Conservation (phyloP, 2,113 vertebrate species). For the Microtus ochrogaster region DNA sequence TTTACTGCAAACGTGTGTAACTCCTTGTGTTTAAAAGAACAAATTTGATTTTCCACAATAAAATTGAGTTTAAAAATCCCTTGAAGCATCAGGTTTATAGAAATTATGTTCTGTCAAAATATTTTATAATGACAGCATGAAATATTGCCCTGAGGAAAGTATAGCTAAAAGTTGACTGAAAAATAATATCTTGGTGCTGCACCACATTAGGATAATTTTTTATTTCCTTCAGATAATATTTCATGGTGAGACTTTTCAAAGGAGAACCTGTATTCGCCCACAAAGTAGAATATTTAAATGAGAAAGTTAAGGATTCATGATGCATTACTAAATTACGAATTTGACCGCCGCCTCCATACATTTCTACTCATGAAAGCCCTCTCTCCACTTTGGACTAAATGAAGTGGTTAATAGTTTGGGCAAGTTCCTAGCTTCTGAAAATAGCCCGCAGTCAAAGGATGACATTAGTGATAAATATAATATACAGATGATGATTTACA, state of each 20-base stretch:
- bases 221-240: slow-evolving; percentile 77
- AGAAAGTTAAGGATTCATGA: slow-evolving; percentile 81
- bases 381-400: slow-evolving; percentile 78
- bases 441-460: slow-evolving; percentile 80
- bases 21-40: slow-evolving; percentile 56
- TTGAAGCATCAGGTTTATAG: slow-evolving; percentile 70
- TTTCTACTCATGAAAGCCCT: slow-evolving; percentile 71
- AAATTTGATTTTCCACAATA: slow-evolving; percentile 57
- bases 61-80: slow-evolving; percentile 59
- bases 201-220: slow-evolving; percentile 77
- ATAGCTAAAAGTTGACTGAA: slow-evolving; percentile 72
- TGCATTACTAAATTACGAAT: slow-evolving; percentile 81
- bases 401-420: slow-evolving; percentile 83
- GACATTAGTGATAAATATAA: slow-evolving; percentile 81
- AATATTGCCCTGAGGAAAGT: slow-evolving; percentile 73
- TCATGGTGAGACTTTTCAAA: slow-evolving; percentile 70
- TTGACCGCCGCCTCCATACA: slow-evolving; percentile 63
- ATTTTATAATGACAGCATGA: slow-evolving; percentile 75
- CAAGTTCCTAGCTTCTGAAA: slow-evolving; percentile 80
- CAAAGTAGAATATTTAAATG: slow-evolving; percentile 78
- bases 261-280: slow-evolving; percentile 62
- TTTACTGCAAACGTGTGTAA: slow-evolving; percentile 34
- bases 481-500: slow-evolving; percentile 73
- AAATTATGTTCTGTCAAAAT: slow-evolving; percentile 82
- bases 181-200: slow-evolving; percentile 71